Base-by-base conservation (phyloP, 2,888 invertebrate genomes). In the Phengaris arion region DNA sequence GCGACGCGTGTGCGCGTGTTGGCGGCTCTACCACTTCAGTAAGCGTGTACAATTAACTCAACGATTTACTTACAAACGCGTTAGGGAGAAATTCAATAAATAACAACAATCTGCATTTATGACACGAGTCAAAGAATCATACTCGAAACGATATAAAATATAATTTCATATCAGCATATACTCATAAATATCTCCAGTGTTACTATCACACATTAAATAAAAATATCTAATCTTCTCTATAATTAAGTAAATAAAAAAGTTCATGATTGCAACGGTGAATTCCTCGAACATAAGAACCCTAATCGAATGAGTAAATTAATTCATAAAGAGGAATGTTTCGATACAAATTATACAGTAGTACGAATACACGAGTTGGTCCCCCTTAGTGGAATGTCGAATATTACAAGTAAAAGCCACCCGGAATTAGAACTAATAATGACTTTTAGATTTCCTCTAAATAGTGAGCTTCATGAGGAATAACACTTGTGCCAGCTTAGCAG, bases 141-240 rank as follows among this genome's bases (percentile, higher is more conserved):
- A 87, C 88, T 88, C 84, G 88, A 88, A 90, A 89, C 86, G 87
- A 88, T 87, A 89, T 88, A 89, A 87, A 91, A 90, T 89, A 89
- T 90, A 86, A 89, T 87, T 90, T 87, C 85, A 84, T 88, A 89
- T 87, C 86, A 88, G 87, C 88, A 90, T 87, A 87, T 87, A 86
- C 87, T 87, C 89, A 92, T 90, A 92, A 92, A 92, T 92, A 92
- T 90, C 86, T 89, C 87, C 89, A 89, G 85, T 88, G 89, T 92
- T 90, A 89, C 89, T 91, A 88, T 90, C 91, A 91, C 90, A 90
- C 91, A 87, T 90, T 89, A 89, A 91, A 92, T 91, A 92, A 90
- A 82, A 91, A 92, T 90, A 91, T 91, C 90, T 91, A 92, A 92
- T 93, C 91, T 92, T 92, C 89, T 88, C 89, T 90, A 89, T 86